Evolutionary conservation across 2,888 invertebrate species (phyloP).

Genomic region (Cephalotes varians): DNA sequence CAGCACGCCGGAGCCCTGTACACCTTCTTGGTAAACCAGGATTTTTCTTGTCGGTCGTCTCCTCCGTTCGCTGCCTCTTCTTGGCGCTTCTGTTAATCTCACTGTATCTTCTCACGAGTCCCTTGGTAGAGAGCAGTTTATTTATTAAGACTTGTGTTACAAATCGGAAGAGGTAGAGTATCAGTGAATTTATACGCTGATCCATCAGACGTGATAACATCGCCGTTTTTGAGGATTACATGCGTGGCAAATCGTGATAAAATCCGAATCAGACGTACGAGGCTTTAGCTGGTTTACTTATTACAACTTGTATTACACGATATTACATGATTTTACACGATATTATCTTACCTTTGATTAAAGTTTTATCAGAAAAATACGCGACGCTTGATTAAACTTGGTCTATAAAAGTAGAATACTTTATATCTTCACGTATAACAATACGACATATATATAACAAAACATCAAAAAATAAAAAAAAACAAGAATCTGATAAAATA

Average conservation of each 20-base stretch:
- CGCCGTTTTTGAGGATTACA: slow-evolving; percentile 60
- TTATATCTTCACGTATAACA: neutral
- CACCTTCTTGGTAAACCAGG: slow-evolving; percentile 55
- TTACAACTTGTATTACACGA: slow-evolving; percentile 58
- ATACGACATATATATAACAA: neutral
- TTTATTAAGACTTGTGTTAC: slow-evolving; percentile 76
- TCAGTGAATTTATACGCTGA: slow-evolving; percentile 65
- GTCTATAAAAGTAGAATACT: slow-evolving; percentile 22
- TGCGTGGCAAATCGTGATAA: slow-evolving; percentile 61
- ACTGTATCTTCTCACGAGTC: slow-evolving; percentile 69
- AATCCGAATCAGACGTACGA: slow-evolving; percentile 55
- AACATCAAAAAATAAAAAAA: neutral
- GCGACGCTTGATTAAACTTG: neutral
- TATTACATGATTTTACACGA: slow-evolving; percentile 43
- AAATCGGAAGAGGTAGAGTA: slow-evolving; percentile 64
- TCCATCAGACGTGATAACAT: slow-evolving; percentile 63
- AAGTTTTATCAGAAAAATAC: slow-evolving; percentile 55
- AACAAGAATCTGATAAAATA: neutral
- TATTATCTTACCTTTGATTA: slow-evolving; percentile 61
- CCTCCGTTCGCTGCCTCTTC: slow-evolving; percentile 53
- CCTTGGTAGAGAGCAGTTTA: slow-evolving; percentile 66
- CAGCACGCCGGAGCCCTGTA: slow-evolving; percentile 9
- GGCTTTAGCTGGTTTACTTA: slow-evolving; percentile 60
- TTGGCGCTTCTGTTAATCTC: slow-evolving; percentile 72
- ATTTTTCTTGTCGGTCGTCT: slow-evolving; percentile 66